Conservation (phyloP, 2,888 invertebrate species). For the Tetragnatha montana region DNA sequence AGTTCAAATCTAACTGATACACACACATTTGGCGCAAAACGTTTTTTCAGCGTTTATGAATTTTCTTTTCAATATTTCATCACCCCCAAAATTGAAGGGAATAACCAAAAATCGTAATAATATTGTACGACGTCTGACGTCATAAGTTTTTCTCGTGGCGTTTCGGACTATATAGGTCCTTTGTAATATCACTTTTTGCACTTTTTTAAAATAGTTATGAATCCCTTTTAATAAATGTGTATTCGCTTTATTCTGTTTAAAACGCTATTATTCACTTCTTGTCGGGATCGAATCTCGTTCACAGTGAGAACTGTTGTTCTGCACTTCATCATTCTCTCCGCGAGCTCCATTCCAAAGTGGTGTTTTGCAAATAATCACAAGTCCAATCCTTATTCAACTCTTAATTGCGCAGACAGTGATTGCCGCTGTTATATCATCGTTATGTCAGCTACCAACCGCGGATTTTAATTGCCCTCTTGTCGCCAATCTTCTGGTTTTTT, state of each 20-base stretch:
- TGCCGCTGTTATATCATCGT: neutral
- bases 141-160: no score
- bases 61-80: no score
- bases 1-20: no score
- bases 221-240: no score
- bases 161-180: no score
- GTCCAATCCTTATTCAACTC: neutral
- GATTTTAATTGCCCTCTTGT: neutral
- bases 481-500: neutral
- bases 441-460: neutral
- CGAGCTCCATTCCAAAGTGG: neutral
- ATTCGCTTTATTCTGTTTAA: neutral
- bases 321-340: neutral
- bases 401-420: neutral
- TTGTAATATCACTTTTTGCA: no score
- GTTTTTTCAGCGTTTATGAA: no score
- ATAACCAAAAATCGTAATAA: no score
- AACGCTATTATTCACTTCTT: neutral
- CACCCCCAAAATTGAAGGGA: no score
- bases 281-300: neutral
- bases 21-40: no score
- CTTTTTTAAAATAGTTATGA: no score
- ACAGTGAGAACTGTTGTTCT: neutral
- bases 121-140: no score
- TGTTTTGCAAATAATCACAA: neutral